Conservation (phyloP, 1,140 invertebrate genomes). For the Drosophila nebulosa region DNA sequence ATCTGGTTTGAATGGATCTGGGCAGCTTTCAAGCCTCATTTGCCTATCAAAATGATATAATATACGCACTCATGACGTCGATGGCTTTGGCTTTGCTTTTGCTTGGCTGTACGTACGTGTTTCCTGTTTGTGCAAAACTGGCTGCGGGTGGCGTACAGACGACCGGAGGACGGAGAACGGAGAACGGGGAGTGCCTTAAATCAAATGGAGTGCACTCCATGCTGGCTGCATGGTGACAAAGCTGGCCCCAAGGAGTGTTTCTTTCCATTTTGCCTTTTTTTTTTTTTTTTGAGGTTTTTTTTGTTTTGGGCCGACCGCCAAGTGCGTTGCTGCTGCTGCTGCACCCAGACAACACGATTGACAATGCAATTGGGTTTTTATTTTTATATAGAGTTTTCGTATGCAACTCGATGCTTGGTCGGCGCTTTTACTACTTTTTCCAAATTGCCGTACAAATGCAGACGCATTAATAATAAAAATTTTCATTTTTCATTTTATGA, state of each 20-base stretch:
- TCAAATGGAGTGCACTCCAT: constrained; percentile 53
- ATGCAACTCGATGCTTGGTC: constrained; percentile 30
- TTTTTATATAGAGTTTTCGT: neutral
- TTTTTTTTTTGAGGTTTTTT: neutral
- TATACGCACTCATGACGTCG: constrained; percentile 69
- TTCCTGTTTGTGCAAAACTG: constrained; percentile 57
- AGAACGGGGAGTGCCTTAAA: constrained; percentile 38
- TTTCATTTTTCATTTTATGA: constrained; percentile 34
- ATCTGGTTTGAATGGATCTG: constrained; percentile 28
- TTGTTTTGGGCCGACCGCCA: constrained; percentile 20
- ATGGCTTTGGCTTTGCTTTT: constrained; percentile 28
- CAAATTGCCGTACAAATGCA: constrained; percentile 45
- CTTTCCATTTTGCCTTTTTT: neutral
- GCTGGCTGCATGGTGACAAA: constrained; percentile 44
- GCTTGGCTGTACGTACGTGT: constrained; percentile 50
- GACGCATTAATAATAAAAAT: constrained; percentile 57
- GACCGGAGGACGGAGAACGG: neutral
- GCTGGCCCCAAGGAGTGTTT: constrained; percentile 37
- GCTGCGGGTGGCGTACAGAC: constrained; percentile 1
- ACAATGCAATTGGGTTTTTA: constrained; percentile 20
- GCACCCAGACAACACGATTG: constrained; percentile 44
- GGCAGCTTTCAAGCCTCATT: constrained; percentile 75
- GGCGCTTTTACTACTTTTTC: constrained; percentile 63
- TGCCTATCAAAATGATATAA: constrained; percentile 77
- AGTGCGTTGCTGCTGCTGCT: constrained; percentile 29